Percentiles rank a stretch among this genome's conserved stretches.
phyloP scores from a whole-genome alignment of 2,797 vertebrate genomes.

The Cynodonichthys magdalenae region DNA sequence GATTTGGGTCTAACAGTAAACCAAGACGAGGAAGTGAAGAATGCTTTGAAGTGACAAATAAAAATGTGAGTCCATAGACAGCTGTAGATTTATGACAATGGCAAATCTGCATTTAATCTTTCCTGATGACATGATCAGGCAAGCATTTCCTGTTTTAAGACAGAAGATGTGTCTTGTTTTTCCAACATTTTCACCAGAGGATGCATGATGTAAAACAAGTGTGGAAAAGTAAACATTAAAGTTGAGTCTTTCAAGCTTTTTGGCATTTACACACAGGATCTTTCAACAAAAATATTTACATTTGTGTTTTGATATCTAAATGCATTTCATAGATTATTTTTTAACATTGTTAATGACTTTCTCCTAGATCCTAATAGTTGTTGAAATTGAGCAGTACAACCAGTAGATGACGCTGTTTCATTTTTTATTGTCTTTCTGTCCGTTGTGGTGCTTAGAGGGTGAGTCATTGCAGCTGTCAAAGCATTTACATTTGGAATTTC shows the following conservation, averaged over 20 bases:
- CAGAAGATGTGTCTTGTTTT: slow-evolving; percentile 61
- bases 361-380: neutral
- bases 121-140: slow-evolving; percentile 68
- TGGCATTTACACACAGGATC: slow-evolving; percentile 9
- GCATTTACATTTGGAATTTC: slow-evolving; percentile 26
- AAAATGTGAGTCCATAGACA: slow-evolving; percentile 78
- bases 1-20: slow-evolving; percentile 66
- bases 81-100: slow-evolving; percentile 84
- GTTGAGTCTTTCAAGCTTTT: slow-evolving; percentile 30
- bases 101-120: slow-evolving; percentile 84
- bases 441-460: slow-evolving; percentile 44
- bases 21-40: slow-evolving; percentile 65
- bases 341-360: neutral
- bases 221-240: slow-evolving; percentile 42
- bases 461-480: slow-evolving; percentile 40
- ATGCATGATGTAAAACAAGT: slow-evolving; percentile 54
- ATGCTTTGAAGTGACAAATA: slow-evolving; percentile 86
- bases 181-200: slow-evolving; percentile 27
- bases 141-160: slow-evolving; percentile 67
- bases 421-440: slow-evolving; percentile 15
- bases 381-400: neutral
- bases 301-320: neutral
- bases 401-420: slow-evolving; percentile 68
- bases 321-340: no score
- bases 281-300: neutral